Conservation (phyloP, 2,888 invertebrate species). For the Acholoe squamosa region DNA sequence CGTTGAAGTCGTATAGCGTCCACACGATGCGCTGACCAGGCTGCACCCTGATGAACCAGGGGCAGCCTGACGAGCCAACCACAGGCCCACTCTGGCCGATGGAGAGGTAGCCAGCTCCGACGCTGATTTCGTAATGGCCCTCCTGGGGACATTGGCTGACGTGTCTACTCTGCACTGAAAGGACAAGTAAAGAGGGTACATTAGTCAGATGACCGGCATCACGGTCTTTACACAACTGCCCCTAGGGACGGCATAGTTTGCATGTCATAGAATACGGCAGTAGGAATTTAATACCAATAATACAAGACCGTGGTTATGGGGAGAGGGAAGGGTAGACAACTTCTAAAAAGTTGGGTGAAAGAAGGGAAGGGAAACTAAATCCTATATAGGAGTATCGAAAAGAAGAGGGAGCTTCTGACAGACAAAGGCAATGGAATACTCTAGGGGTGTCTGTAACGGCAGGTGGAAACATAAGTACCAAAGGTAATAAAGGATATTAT, state of each 20-base stretch:
- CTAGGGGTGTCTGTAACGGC: too few relatives aligned
- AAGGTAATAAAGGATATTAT: background rate
- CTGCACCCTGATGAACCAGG: conserved; percentile 62
- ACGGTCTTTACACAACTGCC: background rate
- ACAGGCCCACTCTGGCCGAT: conserved; percentile 57
- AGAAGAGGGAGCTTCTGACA: too few relatives aligned
- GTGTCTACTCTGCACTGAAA: conserved; percentile 58
- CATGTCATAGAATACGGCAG: background rate
- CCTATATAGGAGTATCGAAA: too few relatives aligned
- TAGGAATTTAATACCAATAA: background rate
- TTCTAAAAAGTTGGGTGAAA: too few relatives aligned
- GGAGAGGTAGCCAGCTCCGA: conserved; percentile 64
- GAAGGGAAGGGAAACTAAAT: background rate
- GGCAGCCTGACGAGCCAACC: conserved; percentile 62
- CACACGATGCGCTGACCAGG: conserved; percentile 57
- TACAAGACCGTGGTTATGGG: background rate
- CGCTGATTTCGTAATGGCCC: conserved; percentile 57
- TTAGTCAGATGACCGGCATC: conserved; percentile 2
- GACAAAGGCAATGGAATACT: too few relatives aligned
- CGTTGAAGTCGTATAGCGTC: conserved; percentile 58
- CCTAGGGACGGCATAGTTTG: background rate
- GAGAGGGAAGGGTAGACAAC: background rate
- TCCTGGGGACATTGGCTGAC: conserved; percentile 41
- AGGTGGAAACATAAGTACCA: too few relatives aligned
- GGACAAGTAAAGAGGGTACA: conserved; percentile 43